Evolutionary conservation across 2,113 vertebrate species (phyloP), one percentile per base, ranked within the genome.

Genomic region (Anolis sagrei): DNA sequence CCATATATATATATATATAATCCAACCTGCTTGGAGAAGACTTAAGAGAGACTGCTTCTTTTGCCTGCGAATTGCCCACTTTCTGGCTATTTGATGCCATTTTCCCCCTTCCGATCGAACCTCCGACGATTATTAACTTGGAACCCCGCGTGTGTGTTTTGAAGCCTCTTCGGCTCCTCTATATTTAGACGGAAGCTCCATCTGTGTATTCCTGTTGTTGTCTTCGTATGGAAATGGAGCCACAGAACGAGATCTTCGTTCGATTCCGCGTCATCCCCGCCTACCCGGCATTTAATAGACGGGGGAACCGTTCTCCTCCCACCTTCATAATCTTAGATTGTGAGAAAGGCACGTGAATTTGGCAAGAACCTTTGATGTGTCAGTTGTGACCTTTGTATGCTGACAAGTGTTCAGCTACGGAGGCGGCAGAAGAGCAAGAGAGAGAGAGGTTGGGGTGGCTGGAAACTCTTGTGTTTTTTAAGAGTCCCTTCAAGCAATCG

Each of bases 121-220:
- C n/a, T n/a, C n/a, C n/a, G n/a, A n/a, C n/a, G n/a, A n/a, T n/a
- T n/a, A n/a, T n/a, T n/a, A 34, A 36, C 68, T 73, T 18, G 14
- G 70, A 18, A 39, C 62, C 54, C 13, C 25, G 5, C 48, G 44
- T 54, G 44, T 51, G 13, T 5, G 58, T 79, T 77, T 77, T 39
- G 34, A 79, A 79, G 69, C 10, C 73, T 51, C 11, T 49, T 76
- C 76, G 54, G 19, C 61, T 74, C 13, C 74, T 76, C 82, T 86
- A 86, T 86, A 64, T 86, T 86, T 86, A 86, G 77, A 72, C 25
- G 36, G 27, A 48, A 27, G 77, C 77, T 74, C 77, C 76, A 80
- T 86, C 76, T 86, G 84, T 73, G 51, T 73, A 64, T 80, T 74
- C 49, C 34, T 73, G 23, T 62, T 49, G 36, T 79, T 72, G 36